Base-by-base conservation (phyloP, 2,888 invertebrate genomes). In the Harmothoe impar region DNA sequence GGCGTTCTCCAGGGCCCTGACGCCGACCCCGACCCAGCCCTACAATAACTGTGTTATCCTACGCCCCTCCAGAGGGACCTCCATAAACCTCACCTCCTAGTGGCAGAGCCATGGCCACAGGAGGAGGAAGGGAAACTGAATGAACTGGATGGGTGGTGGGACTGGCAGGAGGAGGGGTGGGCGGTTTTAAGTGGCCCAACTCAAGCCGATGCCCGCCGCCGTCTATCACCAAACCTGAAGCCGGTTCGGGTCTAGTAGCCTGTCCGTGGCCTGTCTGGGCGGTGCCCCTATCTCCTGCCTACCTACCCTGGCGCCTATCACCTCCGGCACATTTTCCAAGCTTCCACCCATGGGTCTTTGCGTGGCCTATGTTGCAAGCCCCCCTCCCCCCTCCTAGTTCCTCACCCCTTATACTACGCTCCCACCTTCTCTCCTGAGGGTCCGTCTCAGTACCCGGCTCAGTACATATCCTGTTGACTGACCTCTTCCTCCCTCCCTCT, bases 31-130 rank as follows among this genome's bases (percentile, higher is more conserved):
- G 43, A 3, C 43, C 43, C 10, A 7, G 43, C 43, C 43, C 43
- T 43, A 43, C 43, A 43, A 43, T 43, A 43, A 43, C 43, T 10
- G 10, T 72, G 72, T 72, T 72, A 72, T 72, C 72, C 31, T 23
- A 7, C 72, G 72, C 31, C 29, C 29, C 72, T 17, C 72, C 72
- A n/a, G 29, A 29, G 29, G 31, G 72, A 29, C 72, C n/a, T n/a
- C 29, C 72, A 72, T 72, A 72, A 72, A 72, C 29, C 72, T 72
- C 72, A n/a, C 62, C 62, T 20, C 72, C 72, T 72, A 29, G 5
- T 25, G 72, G 29, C 29, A 23, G 29, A 15, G 5, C 29, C 72
- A 5, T 15, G 72, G 29, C n/a, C 17, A 15, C 72, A 17, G 31
- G 72, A 25, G 25, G 72, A 72, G 15, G 72, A 15, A 29, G 72